Percentiles rank a stretch among this genome's conserved stretches.
phyloP scores from a whole-genome alignment of 2,797 vertebrate genomes.

The Malacoraja senta region DNA sequence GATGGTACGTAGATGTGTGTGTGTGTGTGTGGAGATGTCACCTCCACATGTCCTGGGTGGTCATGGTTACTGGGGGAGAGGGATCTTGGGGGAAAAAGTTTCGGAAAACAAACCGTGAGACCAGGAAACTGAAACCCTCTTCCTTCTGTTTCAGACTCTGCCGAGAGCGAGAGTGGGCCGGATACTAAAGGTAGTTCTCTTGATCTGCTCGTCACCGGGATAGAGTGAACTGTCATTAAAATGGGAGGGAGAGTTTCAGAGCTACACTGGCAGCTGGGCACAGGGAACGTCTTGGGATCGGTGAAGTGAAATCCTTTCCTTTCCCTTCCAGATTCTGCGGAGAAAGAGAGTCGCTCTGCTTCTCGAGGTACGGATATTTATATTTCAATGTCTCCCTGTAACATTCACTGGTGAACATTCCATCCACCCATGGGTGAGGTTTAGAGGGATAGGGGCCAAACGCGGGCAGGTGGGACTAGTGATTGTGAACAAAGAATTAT shows the following conservation, averaged over 20 bases:
- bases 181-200: neutral
- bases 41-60: neutral
- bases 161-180: neutral
- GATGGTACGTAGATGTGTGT: no score
- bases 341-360: neutral
- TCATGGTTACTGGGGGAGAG: neutral
- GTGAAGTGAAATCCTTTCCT: slow-evolving; percentile 8
- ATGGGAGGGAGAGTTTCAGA: neutral
- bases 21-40: no score
- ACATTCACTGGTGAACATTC: neutral
- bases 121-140: neutral
- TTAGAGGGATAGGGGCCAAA: no score
- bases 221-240: neutral
- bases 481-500: no score
- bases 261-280: neutral
- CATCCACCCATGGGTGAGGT: neutral
- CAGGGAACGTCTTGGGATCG: neutral
- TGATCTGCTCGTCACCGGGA: neutral
- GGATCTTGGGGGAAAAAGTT: neutral
- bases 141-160: slow-evolving; percentile 15
- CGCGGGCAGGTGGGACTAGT: no score
- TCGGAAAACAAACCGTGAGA: neutral
- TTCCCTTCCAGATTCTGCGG: slow-evolving; percentile 1
- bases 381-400: neutral
- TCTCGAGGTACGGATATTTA: neutral